Percentiles rank a stretch among this genome's conserved stretches.
These are phyloP conservation scores for Bujurquina vittata DNA, from an alignment of 2,113 vertebrate species.

Conservation along the genomic window DNA sequence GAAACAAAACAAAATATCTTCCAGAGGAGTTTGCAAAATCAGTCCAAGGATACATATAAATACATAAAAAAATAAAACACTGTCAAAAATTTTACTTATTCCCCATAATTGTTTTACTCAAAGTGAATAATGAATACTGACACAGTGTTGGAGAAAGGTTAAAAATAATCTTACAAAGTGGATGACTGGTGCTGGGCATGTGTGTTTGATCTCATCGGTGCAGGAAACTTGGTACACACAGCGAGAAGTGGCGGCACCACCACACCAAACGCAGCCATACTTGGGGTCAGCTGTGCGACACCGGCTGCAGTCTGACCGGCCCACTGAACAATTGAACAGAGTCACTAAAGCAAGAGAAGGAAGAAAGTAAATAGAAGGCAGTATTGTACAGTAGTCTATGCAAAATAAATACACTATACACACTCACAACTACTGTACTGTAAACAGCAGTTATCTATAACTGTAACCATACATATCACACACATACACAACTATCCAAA, in stretches of 20 bases:
- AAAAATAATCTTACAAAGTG: slow-evolving; percentile 82
- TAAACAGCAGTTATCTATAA: neutral
- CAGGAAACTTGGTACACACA: slow-evolving; percentile 89
- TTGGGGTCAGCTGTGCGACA: slow-evolving; percentile 89
- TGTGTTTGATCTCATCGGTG: slow-evolving; percentile 80
- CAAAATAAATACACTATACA: neutral
- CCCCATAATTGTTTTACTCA: neutral
- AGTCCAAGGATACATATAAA: too few species aligned
- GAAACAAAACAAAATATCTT: too few species aligned
- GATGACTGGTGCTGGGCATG: slow-evolving; percentile 93
- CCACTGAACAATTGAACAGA: slow-evolving; percentile 95
- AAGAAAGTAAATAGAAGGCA: neutral
- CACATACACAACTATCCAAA: neutral
- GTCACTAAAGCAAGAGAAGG: slow-evolving; percentile 81
- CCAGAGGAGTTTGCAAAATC: too few species aligned
- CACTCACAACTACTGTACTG: neutral
- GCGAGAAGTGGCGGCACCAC: slow-evolving; percentile 76
- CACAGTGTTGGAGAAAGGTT: neutral
- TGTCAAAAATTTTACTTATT: neutral
- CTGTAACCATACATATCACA: neutral
- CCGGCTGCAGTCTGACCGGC: slow-evolving; percentile 92
- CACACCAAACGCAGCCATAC: slow-evolving; percentile 94
- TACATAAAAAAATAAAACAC: too few species aligned
- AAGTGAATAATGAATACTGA: neutral
- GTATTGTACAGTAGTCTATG: neutral